phyloP scores from a whole-genome alignment of 2,888 invertebrate species.

The Meliscaeva auricollis region DNA sequence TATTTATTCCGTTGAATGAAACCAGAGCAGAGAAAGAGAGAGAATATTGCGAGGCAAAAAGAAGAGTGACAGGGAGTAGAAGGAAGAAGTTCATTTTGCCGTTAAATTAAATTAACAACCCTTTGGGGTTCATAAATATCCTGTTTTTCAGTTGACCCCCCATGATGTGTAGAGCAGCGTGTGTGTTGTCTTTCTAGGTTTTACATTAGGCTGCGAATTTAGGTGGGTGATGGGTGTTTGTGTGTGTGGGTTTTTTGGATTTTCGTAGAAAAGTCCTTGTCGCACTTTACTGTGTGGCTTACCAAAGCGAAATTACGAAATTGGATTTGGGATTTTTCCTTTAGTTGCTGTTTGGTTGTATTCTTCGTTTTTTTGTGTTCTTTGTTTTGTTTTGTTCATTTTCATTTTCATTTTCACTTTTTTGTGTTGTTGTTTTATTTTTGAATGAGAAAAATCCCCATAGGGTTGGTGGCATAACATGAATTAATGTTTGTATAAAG shows the following conservation, averaged over 20 bases:
- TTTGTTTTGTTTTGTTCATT: slow-evolving; percentile 6
- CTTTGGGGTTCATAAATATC: slow-evolving; percentile 73
- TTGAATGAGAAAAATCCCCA: slow-evolving; percentile 35
- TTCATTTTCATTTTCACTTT: neutral
- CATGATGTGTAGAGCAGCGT: slow-evolving; percentile 35
- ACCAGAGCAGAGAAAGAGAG: slow-evolving; percentile 1
- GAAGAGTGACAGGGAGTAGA: neutral
- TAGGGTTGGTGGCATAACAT: slow-evolving; percentile 36
- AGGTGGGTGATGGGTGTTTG: neutral
- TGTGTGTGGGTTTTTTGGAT: slow-evolving; percentile 3
- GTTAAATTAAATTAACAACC: slow-evolving; percentile 75
- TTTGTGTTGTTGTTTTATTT: neutral
- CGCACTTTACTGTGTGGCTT: slow-evolving; percentile 60
- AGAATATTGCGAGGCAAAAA: neutral
- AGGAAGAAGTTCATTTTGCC: slow-evolving; percentile 67
- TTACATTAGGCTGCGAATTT: neutral
- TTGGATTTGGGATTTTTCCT: slow-evolving; percentile 54
- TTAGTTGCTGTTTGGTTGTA: slow-evolving; percentile 17
- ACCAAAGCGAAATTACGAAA: slow-evolving; percentile 41
- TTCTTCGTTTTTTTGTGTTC: too few species aligned
- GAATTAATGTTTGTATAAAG: slow-evolving; percentile 71
- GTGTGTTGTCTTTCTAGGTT: slow-evolving; percentile 15
- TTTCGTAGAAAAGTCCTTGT: slow-evolving; percentile 38
- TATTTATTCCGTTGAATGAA: slow-evolving; percentile 35
- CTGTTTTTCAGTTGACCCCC: slow-evolving; percentile 72